A percentile compares a stretch with the other conserved stretches of the same genome.
These are phyloP conservation scores for Homarus gammarus DNA, from an alignment of 2,888 invertebrate species.

Conservation along the genomic window DNA sequence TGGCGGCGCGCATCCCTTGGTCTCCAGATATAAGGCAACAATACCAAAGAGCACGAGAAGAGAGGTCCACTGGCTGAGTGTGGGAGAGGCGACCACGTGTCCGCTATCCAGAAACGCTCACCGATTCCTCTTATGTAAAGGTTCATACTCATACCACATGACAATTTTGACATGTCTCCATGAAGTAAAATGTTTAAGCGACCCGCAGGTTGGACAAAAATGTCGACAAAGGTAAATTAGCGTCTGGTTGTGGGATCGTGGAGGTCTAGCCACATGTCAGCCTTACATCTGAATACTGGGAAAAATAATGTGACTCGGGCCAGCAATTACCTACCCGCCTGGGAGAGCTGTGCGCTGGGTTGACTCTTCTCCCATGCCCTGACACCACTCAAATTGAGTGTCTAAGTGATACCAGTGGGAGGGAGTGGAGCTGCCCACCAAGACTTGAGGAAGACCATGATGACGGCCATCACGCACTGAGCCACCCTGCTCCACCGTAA, in stretches of 20 bases:
- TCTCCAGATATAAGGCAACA: constrained; percentile 73
- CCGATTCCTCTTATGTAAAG: background rate
- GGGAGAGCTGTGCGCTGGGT: background rate
- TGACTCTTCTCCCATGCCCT: background rate
- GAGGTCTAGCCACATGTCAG: constrained; percentile 41
- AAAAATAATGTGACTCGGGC: constrained; percentile 52
- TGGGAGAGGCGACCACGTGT: constrained; percentile 17
- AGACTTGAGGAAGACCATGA: background rate
- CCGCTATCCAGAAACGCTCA: constrained; percentile 34
- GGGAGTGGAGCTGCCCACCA: background rate
- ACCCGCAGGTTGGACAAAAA: background rate
- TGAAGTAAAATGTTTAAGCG: too few species aligned
- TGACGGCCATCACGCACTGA: background rate
- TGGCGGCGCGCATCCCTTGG: constrained; percentile 53
- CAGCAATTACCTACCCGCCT: constrained; percentile 35
- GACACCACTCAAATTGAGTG: background rate
- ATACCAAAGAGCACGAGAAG: constrained; percentile 75
- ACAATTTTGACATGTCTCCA: too few species aligned
- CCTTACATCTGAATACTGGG: constrained; percentile 73
- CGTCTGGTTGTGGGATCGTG: constrained; percentile 50
- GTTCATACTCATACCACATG: too few species aligned
- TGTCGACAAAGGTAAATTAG: background rate
- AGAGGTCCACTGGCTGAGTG: constrained; percentile 64
- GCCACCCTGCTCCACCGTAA: constrained; percentile 5
- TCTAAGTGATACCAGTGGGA: background rate